Conservation (phyloP, 2,888 invertebrate genomes). For the Meiosimyza platycephala region DNA sequence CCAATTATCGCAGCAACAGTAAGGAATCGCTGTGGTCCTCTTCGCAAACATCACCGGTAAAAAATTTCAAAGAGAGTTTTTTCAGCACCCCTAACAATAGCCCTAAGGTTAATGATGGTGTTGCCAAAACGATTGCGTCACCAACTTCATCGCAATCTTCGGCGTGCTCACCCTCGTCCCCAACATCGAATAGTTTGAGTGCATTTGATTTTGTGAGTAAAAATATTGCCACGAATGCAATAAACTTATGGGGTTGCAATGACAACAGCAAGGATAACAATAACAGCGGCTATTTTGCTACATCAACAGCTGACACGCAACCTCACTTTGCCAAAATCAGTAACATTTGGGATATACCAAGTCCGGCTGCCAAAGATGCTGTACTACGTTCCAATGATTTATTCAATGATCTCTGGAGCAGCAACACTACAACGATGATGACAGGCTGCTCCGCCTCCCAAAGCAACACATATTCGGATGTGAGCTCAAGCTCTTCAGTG, state of each 20-base stretch:
- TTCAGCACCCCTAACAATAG: conserved; percentile 37
- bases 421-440: conserved; percentile 4
- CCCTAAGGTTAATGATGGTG: conserved; percentile 36
- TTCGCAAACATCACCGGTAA: conserved; percentile 62
- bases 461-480: conserved; percentile 49
- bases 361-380: conserved; percentile 41
- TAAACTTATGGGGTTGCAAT: conserved; percentile 11
- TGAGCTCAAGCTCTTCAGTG: conserved; percentile 57
- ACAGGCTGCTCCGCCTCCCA: conserved; percentile 23
- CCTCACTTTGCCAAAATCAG: conserved; percentile 57
- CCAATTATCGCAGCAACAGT: conserved; percentile 61
- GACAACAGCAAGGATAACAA: conserved; percentile 34
- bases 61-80: conserved; percentile 59
- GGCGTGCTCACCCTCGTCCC: conserved; percentile 52
- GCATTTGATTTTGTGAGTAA: conserved; percentile 35
- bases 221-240: neutral
- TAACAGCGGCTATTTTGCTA: conserved; percentile 42
- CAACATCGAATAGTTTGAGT: conserved; percentile 32
- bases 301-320: conserved; percentile 18
- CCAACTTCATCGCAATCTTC: conserved; percentile 53
- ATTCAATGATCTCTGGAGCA: conserved; percentile 64
- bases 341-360: conserved; percentile 64
- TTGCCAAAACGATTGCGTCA: conserved; percentile 50
- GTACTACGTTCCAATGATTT: conserved; percentile 51
- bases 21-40: conserved; percentile 66